Percentiles rank a stretch among this genome's conserved stretches.
Evolutionary conservation across 2,888 invertebrate species (phyloP).

Genomic region (Galeruca laticollis): DNA sequence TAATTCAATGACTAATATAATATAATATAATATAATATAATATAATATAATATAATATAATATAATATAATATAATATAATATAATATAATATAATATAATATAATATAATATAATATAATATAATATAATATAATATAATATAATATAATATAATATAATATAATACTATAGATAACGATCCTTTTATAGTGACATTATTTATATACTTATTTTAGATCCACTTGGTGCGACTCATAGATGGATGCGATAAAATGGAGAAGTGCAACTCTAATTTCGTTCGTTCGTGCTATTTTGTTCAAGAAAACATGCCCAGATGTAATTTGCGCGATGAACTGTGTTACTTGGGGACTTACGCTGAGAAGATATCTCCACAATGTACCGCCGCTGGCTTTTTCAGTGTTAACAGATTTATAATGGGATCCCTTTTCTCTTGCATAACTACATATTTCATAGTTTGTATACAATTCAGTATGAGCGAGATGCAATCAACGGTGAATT

Average conservation of each 20-base stretch:
- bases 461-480: slow-evolving; percentile 17
- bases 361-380: slow-evolving; percentile 11
- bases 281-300: slow-evolving; percentile 3
- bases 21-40: no score
- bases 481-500: not conserved
- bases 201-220: not conserved
- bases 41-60: no score
- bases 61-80: no score
- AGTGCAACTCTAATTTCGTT: not conserved
- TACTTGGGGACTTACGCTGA: slow-evolving; percentile 11
- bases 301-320: slow-evolving; percentile 5
- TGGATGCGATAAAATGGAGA: slow-evolving; percentile 12
- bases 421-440: slow-evolving; percentile 17
- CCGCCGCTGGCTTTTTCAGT: slow-evolving; percentile 23
- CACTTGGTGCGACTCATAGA: not conserved
- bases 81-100: no score
- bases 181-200: no score
- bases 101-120: no score
- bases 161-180: no score
- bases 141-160: no score
- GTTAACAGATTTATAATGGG: slow-evolving; percentile 23
- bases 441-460: slow-evolving; percentile 29
- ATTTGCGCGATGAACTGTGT: slow-evolving; percentile 2
- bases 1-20: no score
- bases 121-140: no score